phyloP scores from a whole-genome alignment of 2,888 invertebrate genomes.

The Cylloceria caligata region DNA sequence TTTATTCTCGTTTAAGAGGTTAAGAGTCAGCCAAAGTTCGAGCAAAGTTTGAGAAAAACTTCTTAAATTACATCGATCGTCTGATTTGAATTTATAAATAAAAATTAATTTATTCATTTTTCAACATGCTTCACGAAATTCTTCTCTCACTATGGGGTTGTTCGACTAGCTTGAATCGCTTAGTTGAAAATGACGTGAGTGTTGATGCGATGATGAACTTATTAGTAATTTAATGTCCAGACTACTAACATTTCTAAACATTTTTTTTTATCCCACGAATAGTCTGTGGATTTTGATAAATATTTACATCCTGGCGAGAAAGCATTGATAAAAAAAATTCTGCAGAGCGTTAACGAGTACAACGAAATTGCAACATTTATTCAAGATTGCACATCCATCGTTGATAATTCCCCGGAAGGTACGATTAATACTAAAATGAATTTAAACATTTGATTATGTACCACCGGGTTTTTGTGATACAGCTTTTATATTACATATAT shows the following conservation, averaged over 20 bases:
- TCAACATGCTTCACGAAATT: conserved; percentile 89
- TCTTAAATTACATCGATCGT: not conserved
- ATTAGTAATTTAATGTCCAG: conserved; percentile 15
- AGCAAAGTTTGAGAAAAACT: not conserved
- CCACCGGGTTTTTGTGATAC: no score
- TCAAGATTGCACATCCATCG: conserved; percentile 84
- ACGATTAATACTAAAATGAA: conserved; percentile 48
- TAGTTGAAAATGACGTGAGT: conserved; percentile 80
- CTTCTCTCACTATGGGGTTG: conserved; percentile 89
- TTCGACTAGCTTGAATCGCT: conserved; percentile 81
- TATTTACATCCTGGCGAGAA: conserved; percentile 89
- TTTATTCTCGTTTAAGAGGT: not conserved
- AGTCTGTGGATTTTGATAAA: conserved; percentile 84
- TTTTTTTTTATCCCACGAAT: conserved; percentile 66
- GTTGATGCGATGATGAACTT: conserved; percentile 23
- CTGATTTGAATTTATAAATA: not conserved
- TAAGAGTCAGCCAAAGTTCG: not conserved
- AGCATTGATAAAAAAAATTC: conserved; percentile 87
- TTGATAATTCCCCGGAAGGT: conserved; percentile 43
- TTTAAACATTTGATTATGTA: conserved; percentile 1
- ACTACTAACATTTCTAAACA: conserved; percentile 6
- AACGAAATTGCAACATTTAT: conserved; percentile 89
- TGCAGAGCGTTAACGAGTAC: conserved; percentile 88
- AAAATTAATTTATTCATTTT: not conserved
- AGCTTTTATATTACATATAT: no score